Base-by-base conservation (phyloP, 2,888 invertebrate genomes). In the Lasioglossum calceatum region DNA sequence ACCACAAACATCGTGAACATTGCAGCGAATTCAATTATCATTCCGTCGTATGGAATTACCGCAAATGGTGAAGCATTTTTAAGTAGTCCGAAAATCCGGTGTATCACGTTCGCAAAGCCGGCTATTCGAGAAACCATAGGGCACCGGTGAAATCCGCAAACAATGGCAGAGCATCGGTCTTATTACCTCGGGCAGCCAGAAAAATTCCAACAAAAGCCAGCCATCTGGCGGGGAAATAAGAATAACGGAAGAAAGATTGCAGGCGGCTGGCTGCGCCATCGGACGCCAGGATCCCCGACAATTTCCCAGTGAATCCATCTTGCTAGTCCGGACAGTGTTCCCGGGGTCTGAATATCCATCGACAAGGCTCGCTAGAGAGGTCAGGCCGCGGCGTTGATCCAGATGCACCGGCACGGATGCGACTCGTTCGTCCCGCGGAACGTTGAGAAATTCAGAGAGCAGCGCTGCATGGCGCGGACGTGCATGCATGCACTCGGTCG, bases 251-350 rank as follows among this genome's bases (percentile, higher is more conserved):
- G 64, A 67, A 19, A 32, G 36, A 67, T 67, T 36, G 67, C 78
- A 71, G 44, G 14, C 44, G 77, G 64, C 82, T 82, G 79, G 81
- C 77, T 80, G 77, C 80, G 73, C 74, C 70, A 87, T 89, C 88
- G 84, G 85, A 85, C 88, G 81, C 85, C 23, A 84, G 87, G 90
- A 70, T 70, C 91, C 89, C 90, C 87, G 88, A 86, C 89, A 89
- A 88, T 88, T 86, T 87, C 84, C 87, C 89, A 91, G 92, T 93
- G 93, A 93, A 93, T 93, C 92, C 89, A 90, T 89, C 86, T 90
- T 93, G 64, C 64, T 16, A 64, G 64, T 64, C 93, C 93, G 92
- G 86, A 81, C 47, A 70, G 39, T 36, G 39, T 42, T 39, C 70
- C 70, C 39, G 14, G 27, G 27, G 64, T 70, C 67, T 23, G 70